Percentiles rank a stretch among this genome's conserved stretches.
These are phyloP conservation scores for Oscheius sp. DNA, from an alignment of 2,888 invertebrate species.

Conservation along the genomic window DNA sequence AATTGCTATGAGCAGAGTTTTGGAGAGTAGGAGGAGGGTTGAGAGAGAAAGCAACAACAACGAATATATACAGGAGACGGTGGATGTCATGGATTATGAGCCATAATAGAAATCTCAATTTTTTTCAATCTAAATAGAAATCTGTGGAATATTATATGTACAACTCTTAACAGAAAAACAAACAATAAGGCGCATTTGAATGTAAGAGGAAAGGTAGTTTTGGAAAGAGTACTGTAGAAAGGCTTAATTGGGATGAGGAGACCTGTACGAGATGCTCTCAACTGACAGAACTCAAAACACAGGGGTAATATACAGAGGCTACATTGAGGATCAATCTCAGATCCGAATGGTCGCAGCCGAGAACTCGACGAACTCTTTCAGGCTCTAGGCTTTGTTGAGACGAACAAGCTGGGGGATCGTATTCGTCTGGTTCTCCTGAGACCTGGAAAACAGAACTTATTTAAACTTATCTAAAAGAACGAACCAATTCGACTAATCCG, in stretches of 20 bases:
- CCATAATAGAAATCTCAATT: slow-evolving; percentile 26
- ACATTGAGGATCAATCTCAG: slow-evolving; percentile 64
- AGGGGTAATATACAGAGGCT: slow-evolving; percentile 63
- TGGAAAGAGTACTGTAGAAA: not conserved
- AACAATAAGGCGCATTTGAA: slow-evolving; percentile 5
- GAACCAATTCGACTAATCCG: slow-evolving; percentile 56
- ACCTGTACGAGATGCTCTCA: not conserved
- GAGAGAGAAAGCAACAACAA: slow-evolving; percentile 2
- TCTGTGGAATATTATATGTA: slow-evolving; percentile 19
- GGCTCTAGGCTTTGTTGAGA: slow-evolving; percentile 35
- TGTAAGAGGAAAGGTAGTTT: not conserved
- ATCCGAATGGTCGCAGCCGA: slow-evolving; percentile 65
- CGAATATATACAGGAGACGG: not conserved
- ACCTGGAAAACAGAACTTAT: slow-evolving; percentile 8
- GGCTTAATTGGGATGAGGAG: not conserved
- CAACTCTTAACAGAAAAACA: not conserved
- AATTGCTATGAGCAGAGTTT: not conserved
- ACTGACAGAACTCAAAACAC: slow-evolving; percentile 47
- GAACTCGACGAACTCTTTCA: slow-evolving; percentile 52
- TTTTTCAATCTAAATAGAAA: slow-evolving; percentile 19
- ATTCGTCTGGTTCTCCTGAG: slow-evolving; percentile 11
- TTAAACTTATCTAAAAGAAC: too few relatives aligned
- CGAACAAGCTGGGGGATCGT: too few relatives aligned
- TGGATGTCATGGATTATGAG: slow-evolving; percentile 6
- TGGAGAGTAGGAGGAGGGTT: not conserved